These are phyloP conservation scores for Drosophila limbata DNA, from an alignment of 2,888 invertebrate species.

Conservation along the genomic window DNA sequence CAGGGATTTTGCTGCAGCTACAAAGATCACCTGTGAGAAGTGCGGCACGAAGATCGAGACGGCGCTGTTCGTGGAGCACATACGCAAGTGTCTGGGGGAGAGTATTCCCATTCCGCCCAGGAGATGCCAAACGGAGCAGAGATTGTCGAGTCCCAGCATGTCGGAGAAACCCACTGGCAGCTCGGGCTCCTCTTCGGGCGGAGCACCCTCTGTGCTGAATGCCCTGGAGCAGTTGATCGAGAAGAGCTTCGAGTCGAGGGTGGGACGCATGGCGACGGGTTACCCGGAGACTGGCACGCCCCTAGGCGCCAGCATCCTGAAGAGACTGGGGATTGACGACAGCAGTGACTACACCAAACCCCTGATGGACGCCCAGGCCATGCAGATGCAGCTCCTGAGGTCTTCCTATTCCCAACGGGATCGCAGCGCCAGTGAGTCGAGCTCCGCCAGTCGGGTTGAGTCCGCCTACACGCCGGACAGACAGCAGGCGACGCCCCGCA, in stretches of 20 bases:
- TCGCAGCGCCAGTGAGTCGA: conserved; percentile 94
- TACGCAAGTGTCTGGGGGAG: conserved; percentile 95
- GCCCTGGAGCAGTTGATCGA: conserved; percentile 98
- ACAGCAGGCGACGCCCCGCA: conserved; percentile 64
- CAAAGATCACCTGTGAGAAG: conserved; percentile 96
- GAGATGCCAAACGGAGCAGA: conserved; percentile 87
- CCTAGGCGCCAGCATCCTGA: conserved; percentile 95
- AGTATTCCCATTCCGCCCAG: conserved; percentile 86
- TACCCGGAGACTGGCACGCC: conserved; percentile 88
- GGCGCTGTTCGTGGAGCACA: conserved; percentile 96
- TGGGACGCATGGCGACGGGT: conserved; percentile 87
- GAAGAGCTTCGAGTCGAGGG: conserved; percentile 96
- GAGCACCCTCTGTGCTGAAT: conserved; percentile 94
- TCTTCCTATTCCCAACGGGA: conserved; percentile 91
- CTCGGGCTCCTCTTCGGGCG: conserved; percentile 82
- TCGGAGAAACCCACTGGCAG: conserved; percentile 84
- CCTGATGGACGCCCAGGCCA: conserved; percentile 94
- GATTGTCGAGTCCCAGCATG: conserved; percentile 87
- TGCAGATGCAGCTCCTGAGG: conserved; percentile 93
- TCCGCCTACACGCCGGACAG: conserved; percentile 92
- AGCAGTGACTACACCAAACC: conserved; percentile 97
- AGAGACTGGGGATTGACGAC: conserved; percentile 96
- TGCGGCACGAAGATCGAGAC: conserved; percentile 98
- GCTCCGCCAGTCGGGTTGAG: conserved; percentile 93
- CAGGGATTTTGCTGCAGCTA: conserved; percentile 87